phyloP scores from a whole-genome alignment of 2,888 invertebrate species.

The Ctena decussata region DNA sequence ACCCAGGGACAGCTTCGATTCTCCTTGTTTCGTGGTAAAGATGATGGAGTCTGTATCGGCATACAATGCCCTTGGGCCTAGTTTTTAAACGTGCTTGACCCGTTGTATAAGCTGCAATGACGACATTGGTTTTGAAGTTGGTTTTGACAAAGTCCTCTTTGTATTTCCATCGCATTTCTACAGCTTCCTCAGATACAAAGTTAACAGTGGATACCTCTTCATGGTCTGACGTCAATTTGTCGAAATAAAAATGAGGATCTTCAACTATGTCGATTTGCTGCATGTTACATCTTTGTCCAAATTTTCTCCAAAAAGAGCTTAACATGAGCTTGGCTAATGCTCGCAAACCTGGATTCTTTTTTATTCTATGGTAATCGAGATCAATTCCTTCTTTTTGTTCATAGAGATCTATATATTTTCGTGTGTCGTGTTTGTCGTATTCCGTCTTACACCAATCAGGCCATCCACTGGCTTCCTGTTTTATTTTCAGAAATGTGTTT shows the following conservation, averaged over 20 bases:
- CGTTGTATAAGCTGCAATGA: background rate
- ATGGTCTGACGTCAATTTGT: conserved; percentile 19
- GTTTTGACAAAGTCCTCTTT: background rate
- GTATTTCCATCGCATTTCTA: background rate
- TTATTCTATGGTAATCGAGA: background rate
- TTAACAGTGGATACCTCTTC: conserved; percentile 30
- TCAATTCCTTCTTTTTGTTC: background rate
- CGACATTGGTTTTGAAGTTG: background rate
- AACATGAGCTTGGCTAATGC: background rate
- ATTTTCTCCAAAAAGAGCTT: background rate
- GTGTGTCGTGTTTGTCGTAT: conserved; percentile 54
- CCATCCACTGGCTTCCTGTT: background rate
- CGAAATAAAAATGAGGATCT: conserved; percentile 15
- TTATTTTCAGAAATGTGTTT: background rate
- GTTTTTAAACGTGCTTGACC: background rate
- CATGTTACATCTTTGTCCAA: conserved; percentile 30
- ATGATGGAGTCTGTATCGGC: background rate
- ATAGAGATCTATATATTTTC: background rate
- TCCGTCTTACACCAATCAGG: conserved; percentile 41
- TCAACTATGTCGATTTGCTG: background rate
- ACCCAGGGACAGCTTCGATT: background rate
- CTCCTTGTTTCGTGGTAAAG: background rate
- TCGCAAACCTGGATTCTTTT: background rate
- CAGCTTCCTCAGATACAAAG: background rate
- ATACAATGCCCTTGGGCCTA: background rate